Evolutionary conservation across 2,113 vertebrate species (phyloP), one percentile per base, ranked within the genome.

Genomic region (Micronycteris hirsuta): DNA sequence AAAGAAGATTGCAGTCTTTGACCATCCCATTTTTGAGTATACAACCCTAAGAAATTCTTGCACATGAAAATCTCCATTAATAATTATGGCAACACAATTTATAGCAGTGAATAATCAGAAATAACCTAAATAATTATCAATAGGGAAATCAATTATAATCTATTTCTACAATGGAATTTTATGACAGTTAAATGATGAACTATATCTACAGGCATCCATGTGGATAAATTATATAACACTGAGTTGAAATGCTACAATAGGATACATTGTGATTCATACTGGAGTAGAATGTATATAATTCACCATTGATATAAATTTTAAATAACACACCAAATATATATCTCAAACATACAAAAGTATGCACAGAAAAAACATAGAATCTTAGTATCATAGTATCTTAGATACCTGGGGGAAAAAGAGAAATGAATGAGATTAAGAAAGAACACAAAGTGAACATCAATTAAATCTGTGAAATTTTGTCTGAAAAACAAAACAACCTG

Each of bases 331-430:
- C 20, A 82, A 86, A 87, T 68, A 63, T 70, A 61, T 86, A 56
- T 68, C 24, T 95, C 58, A 95, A 93, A 87, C 43, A 77, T 95
- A 91, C 13, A 70, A 83, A 54, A 83, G 49, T n/a, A 45, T 49
- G 7, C 45, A 91, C 3, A 82, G 26, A 33, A 87, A 91, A 14
- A 83, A 93, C 19, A 65, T n/a, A 82, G 4, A 70, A 65, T 65
- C 86, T 77, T 86, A 58, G 56, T 58, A 58, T 58, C 56, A 58
- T 33, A 81, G 56, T 22, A 87, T 87, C n/a, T 47, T 54, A 71
- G n/a, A 43, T 74, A 70, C n/a, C 52, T 71, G 4, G 7, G 28
- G 26, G 16, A 56, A 26, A 71, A 67, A 86, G 36, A 91, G 28
- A 24, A 91, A 38, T 68, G 5, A 85, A 86, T 20, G 13, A 10